Evolutionary conservation across 1,140 invertebrate genomes (phyloP).

Genomic region (Watersipora subatra): DNA sequence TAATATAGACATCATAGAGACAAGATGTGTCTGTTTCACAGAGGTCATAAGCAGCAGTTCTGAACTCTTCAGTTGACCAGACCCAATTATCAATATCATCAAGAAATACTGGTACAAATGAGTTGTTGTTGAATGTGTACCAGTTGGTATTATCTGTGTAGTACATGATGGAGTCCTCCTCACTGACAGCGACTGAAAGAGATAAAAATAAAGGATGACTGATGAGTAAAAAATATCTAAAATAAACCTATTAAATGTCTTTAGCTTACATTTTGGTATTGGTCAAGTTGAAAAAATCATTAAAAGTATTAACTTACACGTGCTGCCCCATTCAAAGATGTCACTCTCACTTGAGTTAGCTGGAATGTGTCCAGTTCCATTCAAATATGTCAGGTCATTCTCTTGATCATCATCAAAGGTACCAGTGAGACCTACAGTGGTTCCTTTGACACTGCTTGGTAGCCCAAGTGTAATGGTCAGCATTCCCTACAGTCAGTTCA

Average conservation of each 20-base stretch:
- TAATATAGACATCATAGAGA: background rate
- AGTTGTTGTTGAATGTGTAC: background rate
- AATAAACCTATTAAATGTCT: too few species aligned
- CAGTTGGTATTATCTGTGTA: background rate
- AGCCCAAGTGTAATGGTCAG: background rate
- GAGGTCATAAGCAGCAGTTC: background rate
- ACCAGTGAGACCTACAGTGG: conserved; percentile 10
- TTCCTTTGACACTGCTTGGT: background rate
- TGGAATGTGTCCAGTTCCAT: conserved; percentile 6
- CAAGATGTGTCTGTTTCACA: background rate
- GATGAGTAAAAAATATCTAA: too few species aligned
- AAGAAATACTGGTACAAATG: background rate
- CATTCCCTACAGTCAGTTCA: background rate
- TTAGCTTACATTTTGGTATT: too few species aligned
- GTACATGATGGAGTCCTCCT: background rate
- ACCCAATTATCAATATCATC: background rate
- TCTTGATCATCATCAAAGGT: conserved; percentile 10
- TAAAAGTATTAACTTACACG: conserved; percentile 11
- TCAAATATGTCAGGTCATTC: conserved; percentile 12
- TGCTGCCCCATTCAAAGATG: conserved; percentile 5
- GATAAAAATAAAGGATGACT: too few species aligned
- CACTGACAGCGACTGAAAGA: background rate
- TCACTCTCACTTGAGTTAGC: conserved; percentile 1
- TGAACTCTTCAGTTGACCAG: background rate
- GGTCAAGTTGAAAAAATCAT: background rate